Evolutionary conservation across 2,797 vertebrate species (phyloP).

Genomic region (Diplodus puntazzo): DNA sequence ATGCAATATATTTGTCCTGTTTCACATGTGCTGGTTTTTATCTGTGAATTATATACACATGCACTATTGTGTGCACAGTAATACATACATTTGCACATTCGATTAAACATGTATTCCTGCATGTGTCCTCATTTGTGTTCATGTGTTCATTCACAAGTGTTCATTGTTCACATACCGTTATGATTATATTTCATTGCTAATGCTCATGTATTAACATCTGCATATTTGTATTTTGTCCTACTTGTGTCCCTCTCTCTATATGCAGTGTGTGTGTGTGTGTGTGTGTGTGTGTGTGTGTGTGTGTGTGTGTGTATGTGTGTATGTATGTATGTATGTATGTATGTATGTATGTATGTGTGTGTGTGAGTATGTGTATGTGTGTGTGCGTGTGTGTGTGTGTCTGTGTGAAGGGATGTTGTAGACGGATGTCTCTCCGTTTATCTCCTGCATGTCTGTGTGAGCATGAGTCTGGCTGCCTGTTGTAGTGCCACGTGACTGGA

Average conservation of each 20-base stretch:
- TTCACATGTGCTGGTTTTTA: background rate
- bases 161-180: background rate
- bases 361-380: background rate
- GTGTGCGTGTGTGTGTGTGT: background rate
- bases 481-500: slow-evolving; percentile 69
- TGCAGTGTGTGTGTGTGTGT: background rate
- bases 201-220: background rate
- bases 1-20: no score
- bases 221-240: no score
- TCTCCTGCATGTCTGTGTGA: slow-evolving; percentile 24
- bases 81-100: background rate
- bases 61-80: background rate
- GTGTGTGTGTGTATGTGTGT: background rate
- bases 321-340: no score
- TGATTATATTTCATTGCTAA: background rate
- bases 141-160: no score
- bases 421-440: background rate
- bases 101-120: background rate
- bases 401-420: no score
- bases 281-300: no score
- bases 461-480: slow-evolving; percentile 44
- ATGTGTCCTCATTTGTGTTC: no score
- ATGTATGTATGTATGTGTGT: no score
- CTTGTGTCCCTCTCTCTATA: background rate
- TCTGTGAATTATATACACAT: background rate